Conservation (phyloP, 2,888 invertebrate species). For the Apocheima hispidaria region DNA sequence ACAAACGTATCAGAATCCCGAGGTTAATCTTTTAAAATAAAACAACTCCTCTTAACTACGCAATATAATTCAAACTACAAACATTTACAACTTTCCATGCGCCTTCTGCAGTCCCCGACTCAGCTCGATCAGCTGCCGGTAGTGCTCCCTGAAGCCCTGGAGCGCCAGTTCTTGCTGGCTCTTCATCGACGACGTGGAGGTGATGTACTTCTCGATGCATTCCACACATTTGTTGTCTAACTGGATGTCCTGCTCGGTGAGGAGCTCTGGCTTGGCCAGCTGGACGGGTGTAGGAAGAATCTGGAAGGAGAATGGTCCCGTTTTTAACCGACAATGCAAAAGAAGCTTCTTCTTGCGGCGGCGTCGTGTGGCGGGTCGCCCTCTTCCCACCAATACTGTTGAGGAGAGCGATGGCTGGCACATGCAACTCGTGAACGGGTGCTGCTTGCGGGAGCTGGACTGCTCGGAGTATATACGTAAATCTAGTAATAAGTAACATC, state of each 20-base stretch:
- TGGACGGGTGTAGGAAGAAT: constrained; percentile 75
- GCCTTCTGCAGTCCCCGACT: constrained; percentile 88
- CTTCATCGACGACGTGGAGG: constrained; percentile 87
- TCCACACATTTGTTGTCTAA: constrained; percentile 85
- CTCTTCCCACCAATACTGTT: too few relatives aligned
- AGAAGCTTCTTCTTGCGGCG: too few relatives aligned
- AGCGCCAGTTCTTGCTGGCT: constrained; percentile 89
- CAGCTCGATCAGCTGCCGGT: constrained; percentile 85
- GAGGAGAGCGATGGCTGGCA: too few relatives aligned
- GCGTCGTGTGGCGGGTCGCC: too few relatives aligned
- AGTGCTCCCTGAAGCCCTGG: constrained; percentile 90
- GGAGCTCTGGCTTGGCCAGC: constrained; percentile 73
- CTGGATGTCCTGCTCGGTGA: constrained; percentile 83
- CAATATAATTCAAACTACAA: constrained; percentile 51
- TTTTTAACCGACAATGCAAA: too few relatives aligned
- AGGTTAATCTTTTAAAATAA: too few relatives aligned
- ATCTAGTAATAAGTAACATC: too few relatives aligned
- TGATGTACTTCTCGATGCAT: constrained; percentile 87
- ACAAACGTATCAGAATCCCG: too few relatives aligned
- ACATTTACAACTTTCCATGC: constrained; percentile 83
- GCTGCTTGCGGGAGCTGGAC: too few relatives aligned
- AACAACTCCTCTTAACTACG: constrained; percentile 56
- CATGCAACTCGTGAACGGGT: too few relatives aligned
- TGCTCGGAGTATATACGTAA: too few relatives aligned
- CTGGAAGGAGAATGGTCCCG: constrained; percentile 53